phyloP scores from a whole-genome alignment of 2,888 invertebrate genomes.

The Leptopilina myrica region DNA sequence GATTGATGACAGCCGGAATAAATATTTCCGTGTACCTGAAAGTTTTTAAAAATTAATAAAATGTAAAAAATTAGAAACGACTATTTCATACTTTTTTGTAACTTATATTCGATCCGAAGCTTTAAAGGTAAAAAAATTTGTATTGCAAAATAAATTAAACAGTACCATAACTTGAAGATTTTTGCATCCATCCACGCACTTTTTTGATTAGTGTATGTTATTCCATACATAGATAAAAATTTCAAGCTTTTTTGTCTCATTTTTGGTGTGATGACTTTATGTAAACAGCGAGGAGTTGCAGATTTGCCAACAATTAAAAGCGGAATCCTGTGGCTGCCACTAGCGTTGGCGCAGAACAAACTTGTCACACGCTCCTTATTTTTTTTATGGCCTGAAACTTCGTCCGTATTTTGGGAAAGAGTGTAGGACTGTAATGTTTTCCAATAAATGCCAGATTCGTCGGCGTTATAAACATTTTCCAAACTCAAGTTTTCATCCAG shows the following conservation, averaged over 20 bases:
- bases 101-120: no score
- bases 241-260: background rate
- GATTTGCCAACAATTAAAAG: slow-evolving; percentile 15
- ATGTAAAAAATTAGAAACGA: no score
- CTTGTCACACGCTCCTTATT: slow-evolving; percentile 13
- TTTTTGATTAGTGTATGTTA: slow-evolving; percentile 20
- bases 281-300: background rate
- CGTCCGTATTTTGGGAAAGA: background rate
- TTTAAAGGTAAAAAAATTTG: no score
- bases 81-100: no score
- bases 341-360: slow-evolving; percentile 30
- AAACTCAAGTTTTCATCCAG: background rate
- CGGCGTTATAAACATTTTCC: slow-evolving; percentile 24
- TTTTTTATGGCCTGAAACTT: background rate
- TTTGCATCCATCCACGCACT: slow-evolving; percentile 24
- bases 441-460: slow-evolving; percentile 34
- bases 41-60: no score
- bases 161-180: slow-evolving; percentile 27
- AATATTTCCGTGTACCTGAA: no score
- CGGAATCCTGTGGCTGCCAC: slow-evolving; percentile 9
- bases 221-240: background rate
- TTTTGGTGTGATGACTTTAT: background rate
- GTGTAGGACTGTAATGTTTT: background rate
- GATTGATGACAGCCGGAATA: no score
- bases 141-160: no score